Conservation (phyloP, 2,113 vertebrate genomes). For the Cichladusa arquata region DNA sequence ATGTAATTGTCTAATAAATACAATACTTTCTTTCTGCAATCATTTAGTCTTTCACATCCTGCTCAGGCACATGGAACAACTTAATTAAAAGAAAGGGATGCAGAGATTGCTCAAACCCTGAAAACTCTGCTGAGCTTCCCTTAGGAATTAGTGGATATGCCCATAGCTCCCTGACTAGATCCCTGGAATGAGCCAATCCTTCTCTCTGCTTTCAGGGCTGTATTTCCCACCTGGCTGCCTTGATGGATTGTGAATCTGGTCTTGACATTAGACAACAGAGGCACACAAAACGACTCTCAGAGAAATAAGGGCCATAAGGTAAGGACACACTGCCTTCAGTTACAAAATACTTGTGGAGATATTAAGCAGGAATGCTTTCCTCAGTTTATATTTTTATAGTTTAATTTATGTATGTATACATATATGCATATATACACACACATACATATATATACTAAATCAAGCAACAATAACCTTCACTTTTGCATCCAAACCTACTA, state of each 20-base stretch:
- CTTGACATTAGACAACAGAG: neutral
- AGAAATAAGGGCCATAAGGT: neutral
- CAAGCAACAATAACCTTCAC: neutral
- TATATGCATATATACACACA: neutral
- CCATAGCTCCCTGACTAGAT: neutral
- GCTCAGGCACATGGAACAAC: neutral
- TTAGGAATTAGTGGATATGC: neutral
- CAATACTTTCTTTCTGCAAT: neutral
- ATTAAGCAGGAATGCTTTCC: neutral
- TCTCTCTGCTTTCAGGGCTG: neutral
- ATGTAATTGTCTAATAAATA: neutral
- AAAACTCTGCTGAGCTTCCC: neutral
- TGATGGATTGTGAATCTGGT: neutral
- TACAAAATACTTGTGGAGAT: neutral
- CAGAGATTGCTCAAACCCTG: neutral
- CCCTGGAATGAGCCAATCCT: neutral
- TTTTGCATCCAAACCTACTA: neutral
- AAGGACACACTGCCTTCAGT: neutral
- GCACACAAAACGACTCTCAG: neutral
- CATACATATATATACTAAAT: neutral
- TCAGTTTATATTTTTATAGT: neutral
- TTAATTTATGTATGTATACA: neutral
- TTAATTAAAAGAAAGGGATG: neutral
- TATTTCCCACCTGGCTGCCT: neutral
- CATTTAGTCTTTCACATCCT: neutral